These are phyloP conservation scores for Drosophila meridionalis DNA, from an alignment of 2,888 invertebrate genomes.

Conservation along the genomic window DNA sequence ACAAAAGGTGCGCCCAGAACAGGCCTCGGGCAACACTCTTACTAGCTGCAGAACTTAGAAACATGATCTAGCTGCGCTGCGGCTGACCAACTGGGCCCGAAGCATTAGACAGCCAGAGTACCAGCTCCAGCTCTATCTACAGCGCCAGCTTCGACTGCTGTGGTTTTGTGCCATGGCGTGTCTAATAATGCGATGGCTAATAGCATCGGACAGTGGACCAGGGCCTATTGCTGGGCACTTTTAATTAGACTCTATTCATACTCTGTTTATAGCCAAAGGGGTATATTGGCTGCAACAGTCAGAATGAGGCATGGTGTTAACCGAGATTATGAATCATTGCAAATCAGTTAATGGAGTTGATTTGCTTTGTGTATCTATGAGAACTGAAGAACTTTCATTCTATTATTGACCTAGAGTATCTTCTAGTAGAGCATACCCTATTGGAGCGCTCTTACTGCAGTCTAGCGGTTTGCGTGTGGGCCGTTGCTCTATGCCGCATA, in stretches of 20 bases:
- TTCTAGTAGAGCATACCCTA: background rate
- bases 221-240: conserved; percentile 52
- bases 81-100: conserved; percentile 33
- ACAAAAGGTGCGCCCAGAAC: conserved; percentile 60
- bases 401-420: background rate
- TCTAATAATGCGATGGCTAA: conserved; percentile 81
- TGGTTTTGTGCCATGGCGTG: conserved; percentile 68
- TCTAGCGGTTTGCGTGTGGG: conserved; percentile 74
- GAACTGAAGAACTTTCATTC: background rate
- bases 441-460: conserved; percentile 1
- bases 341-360: background rate
- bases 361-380: background rate
- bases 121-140: conserved; percentile 20
- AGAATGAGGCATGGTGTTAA: background rate
- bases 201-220: conserved; percentile 74
- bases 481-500: conserved; percentile 45
- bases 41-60: conserved; percentile 57
- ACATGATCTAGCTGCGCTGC: conserved; percentile 54
- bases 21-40: conserved; percentile 62
- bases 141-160: conserved; percentile 43
- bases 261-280: background rate
- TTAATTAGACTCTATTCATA: conserved; percentile 72
- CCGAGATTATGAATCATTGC: background rate
- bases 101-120: conserved; percentile 44
- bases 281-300: background rate